Conservation (phyloP, 2,888 invertebrate species). For the Beris morrisii region DNA sequence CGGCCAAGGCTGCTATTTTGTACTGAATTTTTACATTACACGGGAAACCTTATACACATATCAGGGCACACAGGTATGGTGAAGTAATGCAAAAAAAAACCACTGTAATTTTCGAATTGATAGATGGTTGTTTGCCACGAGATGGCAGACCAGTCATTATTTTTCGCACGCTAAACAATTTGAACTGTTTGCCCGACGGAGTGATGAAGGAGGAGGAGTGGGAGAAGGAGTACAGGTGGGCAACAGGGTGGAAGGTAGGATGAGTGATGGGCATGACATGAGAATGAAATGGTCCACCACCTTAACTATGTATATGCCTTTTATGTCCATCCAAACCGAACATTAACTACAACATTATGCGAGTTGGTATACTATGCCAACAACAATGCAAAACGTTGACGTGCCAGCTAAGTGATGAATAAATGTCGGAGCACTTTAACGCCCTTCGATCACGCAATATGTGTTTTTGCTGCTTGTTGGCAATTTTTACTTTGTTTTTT, state of each 20-base stretch:
- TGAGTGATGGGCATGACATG: neutral
- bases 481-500: neutral
- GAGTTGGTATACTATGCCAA: neutral
- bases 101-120: slow-evolving; percentile 36
- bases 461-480: slow-evolving; percentile 24
- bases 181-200: neutral
- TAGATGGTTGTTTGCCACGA: slow-evolving; percentile 36
- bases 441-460: slow-evolving; percentile 34
- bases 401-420: slow-evolving; percentile 35
- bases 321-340: slow-evolving; percentile 1
- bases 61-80: neutral
- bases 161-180: slow-evolving; percentile 35
- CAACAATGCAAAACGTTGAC: slow-evolving; percentile 30
- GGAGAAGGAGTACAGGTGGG: too few species aligned
- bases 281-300: neutral
- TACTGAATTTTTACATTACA: neutral
- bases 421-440: slow-evolving; percentile 36
- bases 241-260: neutral
- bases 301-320: neutral
- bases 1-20: neutral
- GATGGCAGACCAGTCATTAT: slow-evolving; percentile 37
- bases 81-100: slow-evolving; percentile 3
- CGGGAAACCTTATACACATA: neutral
- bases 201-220: neutral
- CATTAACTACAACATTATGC: neutral